Conservation (phyloP, 2,797 vertebrate species). For the Xyrichtys novacula region DNA sequence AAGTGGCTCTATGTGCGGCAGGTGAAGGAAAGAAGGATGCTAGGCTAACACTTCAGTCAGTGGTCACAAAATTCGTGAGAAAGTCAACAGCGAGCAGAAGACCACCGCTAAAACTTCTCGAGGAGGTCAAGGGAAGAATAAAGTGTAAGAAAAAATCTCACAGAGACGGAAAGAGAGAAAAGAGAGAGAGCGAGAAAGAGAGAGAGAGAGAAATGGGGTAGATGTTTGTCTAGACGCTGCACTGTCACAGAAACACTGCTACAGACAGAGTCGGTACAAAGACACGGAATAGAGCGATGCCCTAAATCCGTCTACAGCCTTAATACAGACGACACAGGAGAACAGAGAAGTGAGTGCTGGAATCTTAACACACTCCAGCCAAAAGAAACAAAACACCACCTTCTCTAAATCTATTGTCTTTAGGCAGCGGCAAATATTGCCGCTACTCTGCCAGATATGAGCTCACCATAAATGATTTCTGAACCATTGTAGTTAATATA, state of each 20-base stretch:
- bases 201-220: slow-evolving; percentile 12
- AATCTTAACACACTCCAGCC: slow-evolving; percentile 71
- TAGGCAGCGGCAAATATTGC: slow-evolving; percentile 83
- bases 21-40: slow-evolving; percentile 42
- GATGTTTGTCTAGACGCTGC: slow-evolving; percentile 59
- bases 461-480: slow-evolving; percentile 80
- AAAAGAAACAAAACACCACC: slow-evolving; percentile 55
- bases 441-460: slow-evolving; percentile 73
- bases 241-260: slow-evolving; percentile 61
- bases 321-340: slow-evolving; percentile 58
- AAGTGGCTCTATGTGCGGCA: slow-evolving; percentile 68
- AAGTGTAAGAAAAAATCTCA: slow-evolving; percentile 42
- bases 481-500: slow-evolving; percentile 84
- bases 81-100: neutral
- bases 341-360: slow-evolving; percentile 62
- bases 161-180: slow-evolving; percentile 28
- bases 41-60: slow-evolving; percentile 67
- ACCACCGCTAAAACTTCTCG: slow-evolving; percentile 11
- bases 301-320: slow-evolving; percentile 65
- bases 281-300: slow-evolving; percentile 61
- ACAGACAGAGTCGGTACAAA: slow-evolving; percentile 62
- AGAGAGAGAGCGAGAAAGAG: slow-evolving; percentile 3
- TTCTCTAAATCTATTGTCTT: slow-evolving; percentile 68
- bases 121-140: slow-evolving; percentile 20
- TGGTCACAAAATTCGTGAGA: slow-evolving; percentile 53